Percentiles rank a stretch among this genome's conserved stretches.
phyloP scores from a whole-genome alignment of 2,113 vertebrate species.

The Theropithecus gelada region DNA sequence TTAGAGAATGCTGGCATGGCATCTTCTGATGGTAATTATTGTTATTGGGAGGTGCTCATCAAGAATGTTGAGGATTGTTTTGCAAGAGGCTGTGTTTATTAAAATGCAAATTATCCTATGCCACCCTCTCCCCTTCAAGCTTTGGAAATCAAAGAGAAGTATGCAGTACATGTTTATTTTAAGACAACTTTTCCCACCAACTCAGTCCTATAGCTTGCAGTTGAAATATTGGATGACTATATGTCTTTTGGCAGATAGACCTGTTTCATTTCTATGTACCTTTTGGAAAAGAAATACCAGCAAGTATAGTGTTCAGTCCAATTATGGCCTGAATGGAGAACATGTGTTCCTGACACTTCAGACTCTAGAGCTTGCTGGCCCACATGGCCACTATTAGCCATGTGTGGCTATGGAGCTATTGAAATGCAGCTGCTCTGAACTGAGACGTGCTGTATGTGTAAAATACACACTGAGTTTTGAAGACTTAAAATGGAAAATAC shows the following conservation, averaged over 20 bases:
- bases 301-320: too few relatives aligned
- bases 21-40: slow-evolving; percentile 58
- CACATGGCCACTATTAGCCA: too few relatives aligned
- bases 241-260: not conserved
- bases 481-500: not conserved
- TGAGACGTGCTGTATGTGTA: fast-evolving
- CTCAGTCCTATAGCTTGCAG: not conserved
- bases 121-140: not conserved
- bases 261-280: fast-evolving
- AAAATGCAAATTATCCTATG: slow-evolving; percentile 37
- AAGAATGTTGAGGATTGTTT: slow-evolving; percentile 19
- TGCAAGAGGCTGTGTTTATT: slow-evolving; percentile 65
- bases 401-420: fast-evolving
- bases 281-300: not conserved
- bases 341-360: not conserved
- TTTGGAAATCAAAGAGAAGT: slow-evolving; percentile 45
- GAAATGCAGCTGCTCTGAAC: not conserved
- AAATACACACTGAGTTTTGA: not conserved
- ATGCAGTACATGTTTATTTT: not conserved
- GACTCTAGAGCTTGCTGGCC: not conserved
- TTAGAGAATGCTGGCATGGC: slow-evolving; percentile 41
- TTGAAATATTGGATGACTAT: not conserved
- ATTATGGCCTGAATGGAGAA: not conserved
- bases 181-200: slow-evolving; percentile 43
- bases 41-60: slow-evolving; percentile 28